These are phyloP conservation scores for Apotomis capreana DNA, from an alignment of 2,888 invertebrate species.

Conservation along the genomic window DNA sequence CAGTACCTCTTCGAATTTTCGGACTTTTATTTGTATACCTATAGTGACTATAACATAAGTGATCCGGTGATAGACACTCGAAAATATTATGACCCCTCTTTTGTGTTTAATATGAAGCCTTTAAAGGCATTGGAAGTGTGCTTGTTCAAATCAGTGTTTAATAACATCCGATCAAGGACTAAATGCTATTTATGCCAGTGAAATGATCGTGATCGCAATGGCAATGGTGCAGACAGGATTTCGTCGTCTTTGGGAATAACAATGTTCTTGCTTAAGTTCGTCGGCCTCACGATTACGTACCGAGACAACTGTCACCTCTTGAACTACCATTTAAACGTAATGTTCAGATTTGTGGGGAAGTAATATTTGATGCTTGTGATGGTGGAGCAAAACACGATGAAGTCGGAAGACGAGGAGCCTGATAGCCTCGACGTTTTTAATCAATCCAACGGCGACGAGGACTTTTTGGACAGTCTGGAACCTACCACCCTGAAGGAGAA, in stretches of 20 bases:
- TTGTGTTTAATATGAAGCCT: not conserved
- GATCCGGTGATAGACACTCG: not conserved
- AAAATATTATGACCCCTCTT: not conserved
- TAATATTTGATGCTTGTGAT: slow-evolving; percentile 53
- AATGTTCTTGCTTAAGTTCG: slow-evolving; percentile 72
- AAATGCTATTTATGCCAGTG: slow-evolving; percentile 66
- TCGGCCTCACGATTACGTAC: slow-evolving; percentile 70
- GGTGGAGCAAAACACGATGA: slow-evolving; percentile 71
- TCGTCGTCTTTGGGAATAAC: slow-evolving; percentile 77
- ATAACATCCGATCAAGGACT: slow-evolving; percentile 56
- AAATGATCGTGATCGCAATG: slow-evolving; percentile 72
- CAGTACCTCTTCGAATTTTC: too few species aligned
- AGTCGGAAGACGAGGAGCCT: slow-evolving; percentile 66
- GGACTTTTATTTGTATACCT: slow-evolving; percentile 1
- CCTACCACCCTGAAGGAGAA: slow-evolving; percentile 65
- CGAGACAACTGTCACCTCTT: slow-evolving; percentile 60
- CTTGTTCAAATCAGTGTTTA: slow-evolving; percentile 24
- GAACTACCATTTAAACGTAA: slow-evolving; percentile 61
- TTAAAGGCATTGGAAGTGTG: not conserved
- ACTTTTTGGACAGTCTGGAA: slow-evolving; percentile 75
- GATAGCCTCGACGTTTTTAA: slow-evolving; percentile 74
- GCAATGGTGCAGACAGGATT: slow-evolving; percentile 62
- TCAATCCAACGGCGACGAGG: slow-evolving; percentile 59
- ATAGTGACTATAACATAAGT: slow-evolving; percentile 10
- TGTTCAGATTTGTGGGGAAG: slow-evolving; percentile 6